phyloP scores from a whole-genome alignment of 2,113 vertebrate species.

The Entosphenus tridentatus region DNA sequence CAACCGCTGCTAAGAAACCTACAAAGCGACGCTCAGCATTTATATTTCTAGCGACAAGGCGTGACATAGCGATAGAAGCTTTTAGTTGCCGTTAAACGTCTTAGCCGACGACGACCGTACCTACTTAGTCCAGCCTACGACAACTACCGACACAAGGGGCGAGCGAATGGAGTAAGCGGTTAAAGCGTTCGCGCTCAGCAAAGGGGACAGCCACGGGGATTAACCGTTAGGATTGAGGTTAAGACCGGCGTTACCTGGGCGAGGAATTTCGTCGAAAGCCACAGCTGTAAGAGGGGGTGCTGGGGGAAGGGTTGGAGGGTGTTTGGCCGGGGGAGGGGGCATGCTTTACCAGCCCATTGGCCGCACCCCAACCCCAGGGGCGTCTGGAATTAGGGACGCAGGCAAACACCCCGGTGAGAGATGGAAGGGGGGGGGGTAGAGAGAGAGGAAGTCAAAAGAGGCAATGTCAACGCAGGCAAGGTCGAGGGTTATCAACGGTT shows the following conservation, averaged over 20 bases:
- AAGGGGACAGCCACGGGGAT: too few species aligned
- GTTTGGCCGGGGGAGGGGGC: conserved; percentile 66
- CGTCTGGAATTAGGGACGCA: conserved; percentile 53
- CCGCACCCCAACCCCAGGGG: conserved; percentile 90
- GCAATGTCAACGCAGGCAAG: conserved; percentile 19
- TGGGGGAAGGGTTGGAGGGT: conserved; percentile 50
- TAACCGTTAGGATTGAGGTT: too few species aligned
- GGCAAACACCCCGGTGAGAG: conserved; percentile 18
- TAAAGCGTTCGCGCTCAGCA: too few species aligned
- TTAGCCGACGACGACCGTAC: too few species aligned
- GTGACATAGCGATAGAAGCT: too few species aligned
- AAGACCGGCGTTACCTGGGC: conserved; percentile 55
- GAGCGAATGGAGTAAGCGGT: too few species aligned
- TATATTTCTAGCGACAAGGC: too few species aligned
- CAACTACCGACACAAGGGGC: too few species aligned
- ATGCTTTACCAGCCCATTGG: conserved; percentile 62
- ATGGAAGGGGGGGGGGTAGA: conserved; percentile 14
- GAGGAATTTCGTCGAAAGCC: conserved; percentile 76
- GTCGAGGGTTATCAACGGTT: conserved; percentile 10
- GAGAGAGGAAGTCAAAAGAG: conserved; percentile 15
- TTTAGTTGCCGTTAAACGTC: too few species aligned
- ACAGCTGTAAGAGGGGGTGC: conserved; percentile 57
- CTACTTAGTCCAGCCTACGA: too few species aligned
- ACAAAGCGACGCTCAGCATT: too few species aligned
- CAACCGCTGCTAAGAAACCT: too few species aligned